A percentile compares a stretch with the other conserved stretches of the same genome.
phyloP scores from a whole-genome alignment of 1,140 invertebrate species.

The Drosophila orena region DNA sequence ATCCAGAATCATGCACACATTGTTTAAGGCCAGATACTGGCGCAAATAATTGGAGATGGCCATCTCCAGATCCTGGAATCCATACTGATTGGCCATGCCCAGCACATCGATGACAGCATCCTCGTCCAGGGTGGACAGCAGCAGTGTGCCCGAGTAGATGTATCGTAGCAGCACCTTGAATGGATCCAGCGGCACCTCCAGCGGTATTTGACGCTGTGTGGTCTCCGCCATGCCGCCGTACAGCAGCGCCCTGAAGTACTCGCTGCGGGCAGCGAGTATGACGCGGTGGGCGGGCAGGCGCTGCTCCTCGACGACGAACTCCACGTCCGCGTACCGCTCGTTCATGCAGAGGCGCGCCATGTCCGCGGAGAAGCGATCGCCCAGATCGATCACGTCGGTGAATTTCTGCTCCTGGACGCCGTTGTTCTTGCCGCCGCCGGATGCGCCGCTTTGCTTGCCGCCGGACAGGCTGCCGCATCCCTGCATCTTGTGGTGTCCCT shows the following conservation, averaged over 20 bases:
- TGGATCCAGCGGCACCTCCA: conserved; percentile 93
- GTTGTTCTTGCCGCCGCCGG: conserved; percentile 13
- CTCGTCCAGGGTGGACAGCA: conserved; percentile 92
- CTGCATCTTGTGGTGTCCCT: conserved; percentile 75
- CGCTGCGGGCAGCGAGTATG: conserved; percentile 93
- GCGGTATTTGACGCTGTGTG: conserved; percentile 92
- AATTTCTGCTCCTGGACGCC: conserved; percentile 41
- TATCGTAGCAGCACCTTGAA: conserved; percentile 97
- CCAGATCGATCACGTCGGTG: conserved; percentile 61
- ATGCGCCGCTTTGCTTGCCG: conserved; percentile 11
- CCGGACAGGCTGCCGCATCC: conserved; percentile 9
- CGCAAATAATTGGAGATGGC: conserved; percentile 97
- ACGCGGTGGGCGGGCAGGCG: conserved; percentile 95
- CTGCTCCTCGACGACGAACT: conserved; percentile 93
- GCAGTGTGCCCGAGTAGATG: conserved; percentile 96
- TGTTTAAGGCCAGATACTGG: conserved; percentile 93
- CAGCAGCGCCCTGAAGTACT: conserved; percentile 96
- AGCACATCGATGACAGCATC: conserved; percentile 94
- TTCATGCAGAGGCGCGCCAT: conserved; percentile 93
- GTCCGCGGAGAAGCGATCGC: conserved; percentile 79
- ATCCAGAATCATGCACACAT: conserved; percentile 97
- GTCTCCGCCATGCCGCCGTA: conserved; percentile 97
- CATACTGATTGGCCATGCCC: conserved; percentile 97
- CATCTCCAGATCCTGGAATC: conserved; percentile 95
- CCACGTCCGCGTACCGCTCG: conserved; percentile 96